phyloP scores from a whole-genome alignment of 1,140 invertebrate genomes.

The Pseudomyrmex dendroicus region DNA sequence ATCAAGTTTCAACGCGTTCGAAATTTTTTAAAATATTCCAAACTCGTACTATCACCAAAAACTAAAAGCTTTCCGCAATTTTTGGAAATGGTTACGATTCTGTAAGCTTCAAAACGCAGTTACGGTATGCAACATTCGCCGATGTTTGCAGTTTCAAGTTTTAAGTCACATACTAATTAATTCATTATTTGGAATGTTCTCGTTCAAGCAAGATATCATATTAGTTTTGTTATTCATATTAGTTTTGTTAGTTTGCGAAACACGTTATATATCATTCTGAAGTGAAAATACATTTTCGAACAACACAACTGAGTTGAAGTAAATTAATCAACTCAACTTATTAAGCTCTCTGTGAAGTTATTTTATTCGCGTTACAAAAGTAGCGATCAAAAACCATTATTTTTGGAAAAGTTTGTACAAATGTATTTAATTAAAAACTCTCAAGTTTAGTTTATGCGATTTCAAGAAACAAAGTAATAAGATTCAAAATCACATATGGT shows the following conservation, averaged over 20 bases:
- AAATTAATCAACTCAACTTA: no score
- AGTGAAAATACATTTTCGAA: slow-evolving; percentile 46
- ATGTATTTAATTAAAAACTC: no score
- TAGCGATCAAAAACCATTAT: not conserved
- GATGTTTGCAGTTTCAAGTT: slow-evolving; percentile 18
- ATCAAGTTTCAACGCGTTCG: not conserved
- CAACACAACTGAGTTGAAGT: not conserved
- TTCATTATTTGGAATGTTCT: slow-evolving; percentile 62
- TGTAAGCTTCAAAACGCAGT: slow-evolving; percentile 47
- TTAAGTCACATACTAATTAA: slow-evolving; percentile 62
- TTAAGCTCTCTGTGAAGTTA: no score
- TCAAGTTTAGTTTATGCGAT: not conserved
- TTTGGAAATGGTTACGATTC: slow-evolving; percentile 62
- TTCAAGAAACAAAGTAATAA: not conserved
- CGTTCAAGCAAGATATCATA: slow-evolving; percentile 41
- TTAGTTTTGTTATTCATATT: not conserved
- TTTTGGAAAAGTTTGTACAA: no score
- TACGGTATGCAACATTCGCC: slow-evolving; percentile 35
- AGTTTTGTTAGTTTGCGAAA: not conserved
- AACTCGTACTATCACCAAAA: slow-evolving; percentile 35
- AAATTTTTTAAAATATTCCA: slow-evolving; percentile 17
- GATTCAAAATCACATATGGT: not conserved
- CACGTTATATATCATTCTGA: no score
- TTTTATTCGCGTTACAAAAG: not conserved
- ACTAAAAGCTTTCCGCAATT: slow-evolving; percentile 70